These are phyloP conservation scores for Cyanoderma ruficeps DNA, from an alignment of 2,113 vertebrate genomes.

Conservation along the genomic window DNA sequence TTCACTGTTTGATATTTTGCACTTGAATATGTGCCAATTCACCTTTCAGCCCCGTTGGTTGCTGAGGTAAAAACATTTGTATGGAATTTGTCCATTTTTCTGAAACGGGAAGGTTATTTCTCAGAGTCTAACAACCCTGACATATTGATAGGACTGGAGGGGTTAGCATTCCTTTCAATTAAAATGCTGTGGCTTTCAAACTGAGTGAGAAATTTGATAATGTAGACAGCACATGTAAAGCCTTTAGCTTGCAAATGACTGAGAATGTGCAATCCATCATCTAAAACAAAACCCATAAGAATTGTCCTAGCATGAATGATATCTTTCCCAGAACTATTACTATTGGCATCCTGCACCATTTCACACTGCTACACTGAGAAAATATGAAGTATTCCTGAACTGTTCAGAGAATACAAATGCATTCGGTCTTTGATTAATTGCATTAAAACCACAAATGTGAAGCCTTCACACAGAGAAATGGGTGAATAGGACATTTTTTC, in stretches of 20 bases:
- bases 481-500: constrained; percentile 37
- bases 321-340: constrained; percentile 57
- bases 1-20: not conserved
- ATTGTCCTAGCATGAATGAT: constrained; percentile 65
- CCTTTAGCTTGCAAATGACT: constrained; percentile 62
- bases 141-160: constrained; percentile 32
- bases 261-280: constrained; percentile 65
- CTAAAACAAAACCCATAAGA: constrained; percentile 64
- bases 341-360: constrained; percentile 37
- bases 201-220: constrained; percentile 65
- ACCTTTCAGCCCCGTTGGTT: not conserved
- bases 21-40: constrained; percentile 4
- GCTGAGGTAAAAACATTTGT: constrained; percentile 4
- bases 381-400: constrained; percentile 5
- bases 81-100: not conserved
- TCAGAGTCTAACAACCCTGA: constrained; percentile 22
- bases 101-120: constrained; percentile 38
- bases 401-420: constrained; percentile 49
- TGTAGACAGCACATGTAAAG: constrained; percentile 52
- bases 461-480: constrained; percentile 1
- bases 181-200: constrained; percentile 49
- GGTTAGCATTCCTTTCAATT: constrained; percentile 38
- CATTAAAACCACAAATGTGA: constrained; percentile 30
- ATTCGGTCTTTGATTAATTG: constrained; percentile 43
- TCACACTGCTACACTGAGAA: constrained; percentile 8